Base-by-base conservation (phyloP, 1,140 invertebrate species). In the Vollenhovia emeryi region DNA sequence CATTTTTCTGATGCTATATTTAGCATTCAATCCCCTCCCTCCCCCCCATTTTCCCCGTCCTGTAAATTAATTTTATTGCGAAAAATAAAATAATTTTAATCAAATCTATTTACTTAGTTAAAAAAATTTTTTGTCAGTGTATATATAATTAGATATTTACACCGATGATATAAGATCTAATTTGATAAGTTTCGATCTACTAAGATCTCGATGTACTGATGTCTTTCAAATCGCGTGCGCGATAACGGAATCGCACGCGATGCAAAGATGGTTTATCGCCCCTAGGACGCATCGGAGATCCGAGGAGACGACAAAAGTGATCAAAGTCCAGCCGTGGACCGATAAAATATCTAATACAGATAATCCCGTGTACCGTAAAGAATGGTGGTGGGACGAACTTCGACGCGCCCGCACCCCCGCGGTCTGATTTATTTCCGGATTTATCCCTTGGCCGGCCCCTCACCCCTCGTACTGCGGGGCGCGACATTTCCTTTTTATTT, bases 381-480 rank as follows among this genome's bases (percentile, higher is more conserved):
- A 82, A 68, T 50, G 45, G 45, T 43, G 40, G 64, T 43, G 43
- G 43, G 59, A 79, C 76, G 33, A 66, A 66, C 13, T 66, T 50
- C 59, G 13, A 30, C 24, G 24, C n/a, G 33, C 52, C 64, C 52
- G 15, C 55, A 59, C 48, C 74, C 69, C 27, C 30, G 27, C 15
- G 43, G 74, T 85, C 84, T 82, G 86, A 87, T 87, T 87, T 87
- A 87, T 87, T 86, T 60, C 62, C 52, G 75, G 84, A 80, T 86
- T 86, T 87, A 69, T 86, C 75, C 73, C 21, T 55, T 50, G 24
- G 24, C 60, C 78, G 59, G 18, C 9, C 64, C 15, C 50, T 59
- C 45, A 27, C 9, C 15, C 50, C 36, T 30, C 60, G 59, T 55
- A 11, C 18, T 27, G 7, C 43, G 48, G 5, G 21, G 24, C n/a